These are phyloP conservation scores for Dioctria linearis DNA, from an alignment of 2,888 invertebrate species.

Conservation along the genomic window DNA sequence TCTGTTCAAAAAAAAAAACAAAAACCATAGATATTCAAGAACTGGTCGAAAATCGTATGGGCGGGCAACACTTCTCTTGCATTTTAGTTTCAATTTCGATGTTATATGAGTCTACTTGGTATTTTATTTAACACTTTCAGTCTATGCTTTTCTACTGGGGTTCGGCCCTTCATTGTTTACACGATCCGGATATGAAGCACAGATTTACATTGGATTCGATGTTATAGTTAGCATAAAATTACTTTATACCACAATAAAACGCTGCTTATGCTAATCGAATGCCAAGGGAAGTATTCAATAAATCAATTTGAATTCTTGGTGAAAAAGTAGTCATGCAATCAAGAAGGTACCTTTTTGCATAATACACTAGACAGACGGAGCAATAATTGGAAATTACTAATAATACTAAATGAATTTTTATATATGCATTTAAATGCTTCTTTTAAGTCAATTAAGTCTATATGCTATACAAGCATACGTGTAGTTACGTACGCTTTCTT, in stretches of 20 bases:
- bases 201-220: slow-evolving; percentile 40
- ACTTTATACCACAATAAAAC: slow-evolving; percentile 18
- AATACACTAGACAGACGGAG: too few species aligned
- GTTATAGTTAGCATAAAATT: slow-evolving; percentile 42
- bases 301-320: not conserved
- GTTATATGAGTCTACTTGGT: slow-evolving; percentile 13
- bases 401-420: too few species aligned
- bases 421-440: too few species aligned
- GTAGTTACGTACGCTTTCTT: too few species aligned
- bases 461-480: too few species aligned
- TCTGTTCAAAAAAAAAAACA: not conserved
- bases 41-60: slow-evolving; percentile 34
- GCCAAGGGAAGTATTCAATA: slow-evolving; percentile 11
- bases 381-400: too few species aligned
- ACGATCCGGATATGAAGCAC: not conserved
- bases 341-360: too few species aligned
- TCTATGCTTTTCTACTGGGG: not conserved
- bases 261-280: slow-evolving; percentile 28
- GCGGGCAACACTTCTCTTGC: slow-evolving; percentile 2
- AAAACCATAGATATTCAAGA: not conserved
- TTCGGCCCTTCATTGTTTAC: not conserved
- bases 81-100: not conserved
- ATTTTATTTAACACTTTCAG: not conserved
- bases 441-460: too few species aligned
- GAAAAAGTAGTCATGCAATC: too few species aligned